phyloP scores from a whole-genome alignment of 2,888 invertebrate species.

The Amorpha juglandis region DNA sequence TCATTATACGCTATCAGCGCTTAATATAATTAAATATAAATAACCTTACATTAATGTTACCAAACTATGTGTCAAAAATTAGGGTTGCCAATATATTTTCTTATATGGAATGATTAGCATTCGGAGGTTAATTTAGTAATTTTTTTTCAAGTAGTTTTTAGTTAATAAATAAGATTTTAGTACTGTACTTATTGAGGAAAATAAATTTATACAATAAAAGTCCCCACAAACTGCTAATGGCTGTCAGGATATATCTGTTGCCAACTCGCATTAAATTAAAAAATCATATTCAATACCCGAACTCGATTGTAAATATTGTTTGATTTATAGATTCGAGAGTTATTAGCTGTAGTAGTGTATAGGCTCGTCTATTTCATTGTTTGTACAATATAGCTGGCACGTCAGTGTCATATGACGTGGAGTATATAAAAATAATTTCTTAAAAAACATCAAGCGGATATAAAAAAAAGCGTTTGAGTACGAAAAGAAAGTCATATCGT shows the following conservation, averaged over 20 bases:
- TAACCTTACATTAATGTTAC: constrained; percentile 2
- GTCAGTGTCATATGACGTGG: neutral
- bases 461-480: neutral
- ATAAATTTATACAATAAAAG: neutral
- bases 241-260: no score
- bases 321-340: neutral
- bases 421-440: no score
- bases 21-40: constrained; percentile 20
- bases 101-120: constrained; percentile 3
- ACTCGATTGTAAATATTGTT: neutral
- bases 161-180: neutral
- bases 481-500: neutral
- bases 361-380: neutral
- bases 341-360: no score
- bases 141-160: no score
- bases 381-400: neutral
- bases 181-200: neutral
- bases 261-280: neutral
- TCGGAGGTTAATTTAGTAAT: neutral
- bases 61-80: neutral
- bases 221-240: neutral
- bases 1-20: constrained; percentile 6
- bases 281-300: neutral
- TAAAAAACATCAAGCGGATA: no score
- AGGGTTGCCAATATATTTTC: neutral